Evolutionary conservation across 2,113 vertebrate species (phyloP), one percentile per base, ranked within the genome.

Genomic region (Elephas maximus): DNA sequence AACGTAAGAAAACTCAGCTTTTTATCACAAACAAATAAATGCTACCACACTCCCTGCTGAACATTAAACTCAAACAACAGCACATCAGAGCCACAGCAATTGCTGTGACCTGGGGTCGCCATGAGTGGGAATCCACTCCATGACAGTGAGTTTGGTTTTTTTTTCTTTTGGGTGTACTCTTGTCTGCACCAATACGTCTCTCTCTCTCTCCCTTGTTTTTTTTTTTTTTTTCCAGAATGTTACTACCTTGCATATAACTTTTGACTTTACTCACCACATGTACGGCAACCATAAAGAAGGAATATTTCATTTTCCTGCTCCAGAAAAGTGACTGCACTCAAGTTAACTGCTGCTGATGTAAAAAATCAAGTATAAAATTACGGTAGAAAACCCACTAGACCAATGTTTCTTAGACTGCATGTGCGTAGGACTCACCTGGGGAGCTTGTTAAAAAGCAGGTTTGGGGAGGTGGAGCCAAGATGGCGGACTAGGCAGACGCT

Each of bases 11-110:
- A 60, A 60, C 1, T 60, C 26, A 48, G 53, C 41, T 91, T 89
- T 83, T 84, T 48, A 53, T 63, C 82, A 62, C 67, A 90, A 90
- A 88, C 17, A 77, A 95, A 69, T 45, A 48, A 79, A 67, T 45
- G 33, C 57, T 74, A 3, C n/a, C 8, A 4, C 21, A 23, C n/a
- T 45, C 33, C 76, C 78, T 60, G 67, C 37, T 86, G 73, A 73
- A 44, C 44, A 1, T 37, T 24, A 90, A 91, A 81, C 41, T 90
- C 48, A 81, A 79, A 80, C 44, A 26, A 17, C 51, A 24, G 20
- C 21, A 9, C 24, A 28, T 60, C 6, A 44, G 51, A 2, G 12
- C 67, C 17, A 51, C 8, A 44, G 83, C 0, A 5, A 48, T 28
- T 12, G 28, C 6, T 24, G 37, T 11, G 26, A 2, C 62, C 51